Percentiles rank a stretch among this genome's conserved stretches.
Evolutionary conservation across 2,113 vertebrate species (phyloP).

Genomic region (Eclectus roratus): DNA sequence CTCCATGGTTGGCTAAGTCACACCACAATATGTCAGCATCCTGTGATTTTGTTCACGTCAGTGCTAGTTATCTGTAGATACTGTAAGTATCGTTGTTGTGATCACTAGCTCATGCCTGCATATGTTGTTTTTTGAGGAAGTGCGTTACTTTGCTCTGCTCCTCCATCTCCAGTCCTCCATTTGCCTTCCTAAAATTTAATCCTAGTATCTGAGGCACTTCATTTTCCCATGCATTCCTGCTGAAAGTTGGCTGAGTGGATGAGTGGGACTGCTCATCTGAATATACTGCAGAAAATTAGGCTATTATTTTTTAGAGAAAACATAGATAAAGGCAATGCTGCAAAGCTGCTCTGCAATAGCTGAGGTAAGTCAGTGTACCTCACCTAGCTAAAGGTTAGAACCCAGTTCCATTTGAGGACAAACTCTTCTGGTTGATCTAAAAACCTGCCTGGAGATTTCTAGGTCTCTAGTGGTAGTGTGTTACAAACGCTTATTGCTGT

Average conservation of each 20-base stretch:
- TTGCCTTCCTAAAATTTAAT: neutral
- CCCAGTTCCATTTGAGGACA: neutral
- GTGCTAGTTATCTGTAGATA: neutral
- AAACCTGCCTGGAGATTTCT: neutral
- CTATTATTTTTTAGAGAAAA: neutral
- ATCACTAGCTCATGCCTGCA: neutral
- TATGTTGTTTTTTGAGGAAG: neutral
- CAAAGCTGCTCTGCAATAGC: neutral
- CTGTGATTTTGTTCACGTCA: neutral
- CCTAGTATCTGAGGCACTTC: neutral
- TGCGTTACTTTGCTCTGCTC: neutral
- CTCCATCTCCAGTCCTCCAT: neutral
- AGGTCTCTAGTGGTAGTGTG: neutral
- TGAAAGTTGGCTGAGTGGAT: neutral
- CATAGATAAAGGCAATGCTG: neutral
- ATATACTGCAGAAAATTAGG: neutral
- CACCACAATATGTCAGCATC: neutral
- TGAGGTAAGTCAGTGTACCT: neutral
- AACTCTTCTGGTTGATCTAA: neutral
- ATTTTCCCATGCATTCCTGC: neutral
- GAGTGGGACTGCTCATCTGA: neutral
- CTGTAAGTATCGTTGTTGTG: neutral
- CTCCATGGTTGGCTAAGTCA: neutral
- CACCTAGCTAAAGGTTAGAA: neutral
- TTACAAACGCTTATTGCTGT: neutral